Evolutionary conservation across 2,797 vertebrate species (phyloP).

Genomic region (Epinephelus awoara): DNA sequence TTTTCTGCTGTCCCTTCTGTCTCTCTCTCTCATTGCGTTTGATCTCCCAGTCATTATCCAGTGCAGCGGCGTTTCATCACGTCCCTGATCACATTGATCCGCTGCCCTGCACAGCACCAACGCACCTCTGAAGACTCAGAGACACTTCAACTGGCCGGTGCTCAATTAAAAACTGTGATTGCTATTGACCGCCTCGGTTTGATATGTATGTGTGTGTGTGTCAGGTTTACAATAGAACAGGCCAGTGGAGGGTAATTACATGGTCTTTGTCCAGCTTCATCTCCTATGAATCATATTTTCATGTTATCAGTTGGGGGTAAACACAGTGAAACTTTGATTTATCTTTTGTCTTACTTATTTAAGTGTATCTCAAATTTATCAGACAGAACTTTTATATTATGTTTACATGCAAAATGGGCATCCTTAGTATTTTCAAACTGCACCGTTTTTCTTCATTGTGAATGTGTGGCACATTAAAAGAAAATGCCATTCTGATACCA

Average conservation of each 20-base stretch:
- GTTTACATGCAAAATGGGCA: too few species aligned
- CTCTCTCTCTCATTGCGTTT: conserved; percentile 19
- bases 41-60: conserved; percentile 48
- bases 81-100: conserved; percentile 26
- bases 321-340: too few species aligned
- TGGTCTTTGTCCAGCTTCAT: background rate
- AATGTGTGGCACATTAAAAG: too few species aligned
- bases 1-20: background rate
- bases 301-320: background rate
- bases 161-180: conserved; percentile 44
- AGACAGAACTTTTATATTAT: too few species aligned
- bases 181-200: conserved; percentile 25
- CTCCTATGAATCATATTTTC: background rate
- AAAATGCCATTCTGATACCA: too few species aligned
- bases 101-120: background rate
- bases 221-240: background rate
- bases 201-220: conserved; percentile 6
- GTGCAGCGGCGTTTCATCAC: conserved; percentile 35
- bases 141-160: background rate
- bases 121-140: background rate
- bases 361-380: too few species aligned
- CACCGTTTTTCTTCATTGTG: too few species aligned
- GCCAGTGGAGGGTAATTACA: background rate
- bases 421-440: too few species aligned
- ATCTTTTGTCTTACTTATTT: too few species aligned